Conservation (phyloP, 2,797 vertebrate genomes). For the Chaunax sp. region DNA sequence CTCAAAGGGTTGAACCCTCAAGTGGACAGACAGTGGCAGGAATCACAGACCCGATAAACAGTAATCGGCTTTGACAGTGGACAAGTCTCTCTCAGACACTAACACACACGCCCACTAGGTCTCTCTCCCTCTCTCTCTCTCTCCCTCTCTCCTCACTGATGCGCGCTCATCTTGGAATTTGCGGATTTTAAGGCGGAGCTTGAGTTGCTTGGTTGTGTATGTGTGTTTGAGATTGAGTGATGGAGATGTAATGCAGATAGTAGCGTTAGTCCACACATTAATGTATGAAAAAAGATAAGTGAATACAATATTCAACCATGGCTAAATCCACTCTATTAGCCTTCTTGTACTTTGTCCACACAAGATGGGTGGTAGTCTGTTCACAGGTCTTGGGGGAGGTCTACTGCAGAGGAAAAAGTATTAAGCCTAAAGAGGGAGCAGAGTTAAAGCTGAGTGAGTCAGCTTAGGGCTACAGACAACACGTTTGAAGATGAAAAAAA, state of each 20-base stretch:
- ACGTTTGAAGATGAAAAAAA: not conserved
- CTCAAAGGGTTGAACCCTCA: constrained; percentile 45
- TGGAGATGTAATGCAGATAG: constrained; percentile 20
- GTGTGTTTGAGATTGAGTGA: not conserved
- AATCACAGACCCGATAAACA: constrained; percentile 82
- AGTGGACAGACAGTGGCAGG: constrained; percentile 70
- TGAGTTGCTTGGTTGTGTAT: constrained; percentile 16
- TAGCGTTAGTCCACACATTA: not conserved
- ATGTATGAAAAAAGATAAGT: not conserved
- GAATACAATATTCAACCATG: not conserved
- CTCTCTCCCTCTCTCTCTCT: constrained; percentile 76
- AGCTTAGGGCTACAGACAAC: not conserved
- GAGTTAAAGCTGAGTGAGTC: not conserved
- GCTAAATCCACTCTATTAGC: not conserved
- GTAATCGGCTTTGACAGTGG: constrained; percentile 89
- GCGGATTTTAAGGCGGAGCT: constrained; percentile 76
- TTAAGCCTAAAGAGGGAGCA: too few species aligned
- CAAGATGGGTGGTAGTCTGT: too few species aligned
- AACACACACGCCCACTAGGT: constrained; percentile 42
- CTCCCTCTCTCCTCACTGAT: constrained; percentile 72
- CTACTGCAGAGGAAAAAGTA: too few species aligned
- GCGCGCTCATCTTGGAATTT: constrained; percentile 67
- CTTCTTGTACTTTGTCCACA: too few species aligned
- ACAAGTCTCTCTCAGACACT: constrained; percentile 76
- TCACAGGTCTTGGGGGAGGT: too few species aligned